Evolutionary conservation across 2,888 invertebrate genomes (phyloP).

Genomic region (Leptura quadrifasciata): DNA sequence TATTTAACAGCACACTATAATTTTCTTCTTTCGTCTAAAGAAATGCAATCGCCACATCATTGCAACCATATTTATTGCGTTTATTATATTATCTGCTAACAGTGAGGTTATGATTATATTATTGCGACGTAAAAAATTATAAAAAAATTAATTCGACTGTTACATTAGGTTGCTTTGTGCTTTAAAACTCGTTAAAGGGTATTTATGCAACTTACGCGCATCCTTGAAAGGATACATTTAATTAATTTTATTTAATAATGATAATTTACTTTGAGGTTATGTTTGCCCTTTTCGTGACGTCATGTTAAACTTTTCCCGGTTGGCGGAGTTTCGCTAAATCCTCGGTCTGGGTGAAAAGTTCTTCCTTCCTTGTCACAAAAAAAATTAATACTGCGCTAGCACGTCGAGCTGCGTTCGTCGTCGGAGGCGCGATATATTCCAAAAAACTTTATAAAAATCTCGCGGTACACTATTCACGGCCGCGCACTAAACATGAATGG

Average conservation of each 20-base stretch:
- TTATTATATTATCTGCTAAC: not conserved
- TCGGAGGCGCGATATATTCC: slow-evolving; percentile 8
- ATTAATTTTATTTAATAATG: not conserved
- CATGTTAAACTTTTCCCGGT: slow-evolving; percentile 28
- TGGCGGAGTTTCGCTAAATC: not conserved
- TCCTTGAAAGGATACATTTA: not conserved
- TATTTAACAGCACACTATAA: not conserved
- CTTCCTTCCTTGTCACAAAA: not conserved
- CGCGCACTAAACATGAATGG: slow-evolving; percentile 60
- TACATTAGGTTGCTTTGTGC: not conserved
- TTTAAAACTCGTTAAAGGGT: not conserved
- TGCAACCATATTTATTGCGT: not conserved
- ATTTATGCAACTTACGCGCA: not conserved
- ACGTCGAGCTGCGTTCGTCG: not conserved
- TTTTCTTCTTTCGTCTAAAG: not conserved
- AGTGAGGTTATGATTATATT: not conserved
- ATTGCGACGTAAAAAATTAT: not conserved
- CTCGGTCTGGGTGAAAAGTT: not conserved
- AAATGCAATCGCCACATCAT: not conserved
- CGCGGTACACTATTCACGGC: slow-evolving; percentile 35
- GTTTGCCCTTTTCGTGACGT: slow-evolving; percentile 29
- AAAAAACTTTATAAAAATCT: slow-evolving; percentile 39
- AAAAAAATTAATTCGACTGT: not conserved
- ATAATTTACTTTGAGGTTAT: slow-evolving; percentile 40
- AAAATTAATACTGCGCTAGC: not conserved